Conservation (phyloP, 2,113 vertebrate genomes). For the Chloropsis cyanopogon region DNA sequence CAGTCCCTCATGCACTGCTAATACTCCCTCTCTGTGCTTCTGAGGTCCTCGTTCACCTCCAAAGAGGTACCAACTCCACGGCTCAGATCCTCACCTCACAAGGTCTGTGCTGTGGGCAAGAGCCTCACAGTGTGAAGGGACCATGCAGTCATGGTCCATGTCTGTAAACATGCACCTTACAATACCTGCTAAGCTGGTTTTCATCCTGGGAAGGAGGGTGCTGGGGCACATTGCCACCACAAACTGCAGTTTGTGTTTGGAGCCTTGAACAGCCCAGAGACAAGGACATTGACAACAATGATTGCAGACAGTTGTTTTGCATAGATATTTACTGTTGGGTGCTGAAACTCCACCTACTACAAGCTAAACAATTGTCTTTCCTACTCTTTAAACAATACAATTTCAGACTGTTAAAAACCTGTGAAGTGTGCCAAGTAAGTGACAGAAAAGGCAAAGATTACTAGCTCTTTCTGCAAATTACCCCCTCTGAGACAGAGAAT, state of each 20-base stretch:
- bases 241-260: background rate
- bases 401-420: background rate
- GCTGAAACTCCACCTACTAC: background rate
- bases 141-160: accelerated
- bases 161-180: background rate
- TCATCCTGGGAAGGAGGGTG: background rate
- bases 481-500: background rate
- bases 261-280: background rate
- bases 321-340: background rate
- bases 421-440: background rate
- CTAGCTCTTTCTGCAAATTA: background rate
- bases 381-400: background rate
- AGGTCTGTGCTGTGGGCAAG: background rate
- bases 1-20: background rate
- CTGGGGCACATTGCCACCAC: background rate
- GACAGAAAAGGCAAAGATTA: background rate
- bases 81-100: background rate
- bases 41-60: background rate
- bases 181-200: background rate
- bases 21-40: background rate
- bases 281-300: background rate
- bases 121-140: background rate
- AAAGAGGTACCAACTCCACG: background rate
- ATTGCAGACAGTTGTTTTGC: background rate
- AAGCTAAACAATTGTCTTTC: background rate